Conservation (phyloP, 2,797 vertebrate species). For the Falco berigora region DNA sequence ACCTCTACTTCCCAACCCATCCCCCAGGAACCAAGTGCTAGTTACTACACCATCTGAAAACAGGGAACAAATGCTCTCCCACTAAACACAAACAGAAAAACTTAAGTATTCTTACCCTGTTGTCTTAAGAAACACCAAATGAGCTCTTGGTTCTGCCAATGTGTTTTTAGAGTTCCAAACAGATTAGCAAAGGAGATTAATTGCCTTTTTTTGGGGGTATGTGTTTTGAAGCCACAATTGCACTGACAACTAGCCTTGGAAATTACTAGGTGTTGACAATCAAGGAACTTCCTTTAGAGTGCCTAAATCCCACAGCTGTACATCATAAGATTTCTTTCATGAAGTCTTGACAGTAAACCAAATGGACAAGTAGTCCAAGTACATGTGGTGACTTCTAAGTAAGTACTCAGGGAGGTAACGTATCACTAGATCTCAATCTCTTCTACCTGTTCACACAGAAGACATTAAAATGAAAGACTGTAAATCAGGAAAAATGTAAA, state of each 20-base stretch:
- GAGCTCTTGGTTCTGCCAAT: background rate
- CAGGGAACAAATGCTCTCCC: background rate
- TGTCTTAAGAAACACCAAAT: background rate
- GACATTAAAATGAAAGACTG: background rate
- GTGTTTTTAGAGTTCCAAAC: background rate
- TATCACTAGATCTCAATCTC: background rate
- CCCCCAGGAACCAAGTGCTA: background rate
- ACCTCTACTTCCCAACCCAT: background rate
- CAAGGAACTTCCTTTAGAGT: background rate
- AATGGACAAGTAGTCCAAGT: background rate
- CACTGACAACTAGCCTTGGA: background rate
- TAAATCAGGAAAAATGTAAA: background rate
- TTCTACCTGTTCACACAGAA: background rate
- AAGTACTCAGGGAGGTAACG: background rate
- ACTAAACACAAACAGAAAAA: background rate
- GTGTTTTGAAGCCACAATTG: background rate
- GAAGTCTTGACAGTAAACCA: background rate
- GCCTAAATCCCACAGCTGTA: background rate
- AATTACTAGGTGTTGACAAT: background rate
- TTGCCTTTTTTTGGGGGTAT: fast-evolving
- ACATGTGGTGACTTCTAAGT: fast-evolving
- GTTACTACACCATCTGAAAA: background rate
- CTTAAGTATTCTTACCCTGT: background rate
- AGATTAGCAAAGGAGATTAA: background rate
- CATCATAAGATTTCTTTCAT: background rate